A percentile compares a stretch with the other conserved stretches of the same genome.
Evolutionary conservation across 2,113 vertebrate species (phyloP).

Genomic region (Pomatorhinus ruficollis): DNA sequence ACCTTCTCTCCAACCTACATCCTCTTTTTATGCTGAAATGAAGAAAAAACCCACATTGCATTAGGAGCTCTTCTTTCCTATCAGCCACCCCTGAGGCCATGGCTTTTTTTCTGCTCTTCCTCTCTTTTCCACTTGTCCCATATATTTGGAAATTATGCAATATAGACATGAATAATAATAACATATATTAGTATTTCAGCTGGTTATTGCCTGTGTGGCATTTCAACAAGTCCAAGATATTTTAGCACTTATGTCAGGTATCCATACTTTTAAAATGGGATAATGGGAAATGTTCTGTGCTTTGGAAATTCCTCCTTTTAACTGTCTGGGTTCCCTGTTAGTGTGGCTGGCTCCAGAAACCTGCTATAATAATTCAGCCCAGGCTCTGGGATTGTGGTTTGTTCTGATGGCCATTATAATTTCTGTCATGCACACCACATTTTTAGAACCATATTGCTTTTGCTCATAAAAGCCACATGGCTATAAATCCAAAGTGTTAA

Average conservation of each 20-base stretch:
- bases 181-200: constrained; percentile 1
- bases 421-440: constrained; percentile 53
- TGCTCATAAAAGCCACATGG: constrained; percentile 58
- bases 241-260: constrained; percentile 8
- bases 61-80: background rate
- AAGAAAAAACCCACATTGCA: background rate
- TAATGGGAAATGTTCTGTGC: background rate
- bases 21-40: background rate
- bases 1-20: background rate
- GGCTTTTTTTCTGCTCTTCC: background rate
- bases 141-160: background rate
- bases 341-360: background rate
- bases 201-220: background rate
- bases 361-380: constrained; percentile 25
- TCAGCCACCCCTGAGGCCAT: background rate
- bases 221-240: background rate
- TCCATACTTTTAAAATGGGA: background rate
- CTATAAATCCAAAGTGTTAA: constrained; percentile 66
- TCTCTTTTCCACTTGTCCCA: background rate
- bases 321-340: background rate
- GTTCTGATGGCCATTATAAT: constrained; percentile 41
- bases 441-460: constrained; percentile 53
- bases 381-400: constrained; percentile 46
- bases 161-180: background rate
- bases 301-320: background rate